Evolutionary conservation across 1,140 invertebrate species (phyloP), one percentile per base, ranked within the genome.

Genomic region (Ips nitidus): DNA sequence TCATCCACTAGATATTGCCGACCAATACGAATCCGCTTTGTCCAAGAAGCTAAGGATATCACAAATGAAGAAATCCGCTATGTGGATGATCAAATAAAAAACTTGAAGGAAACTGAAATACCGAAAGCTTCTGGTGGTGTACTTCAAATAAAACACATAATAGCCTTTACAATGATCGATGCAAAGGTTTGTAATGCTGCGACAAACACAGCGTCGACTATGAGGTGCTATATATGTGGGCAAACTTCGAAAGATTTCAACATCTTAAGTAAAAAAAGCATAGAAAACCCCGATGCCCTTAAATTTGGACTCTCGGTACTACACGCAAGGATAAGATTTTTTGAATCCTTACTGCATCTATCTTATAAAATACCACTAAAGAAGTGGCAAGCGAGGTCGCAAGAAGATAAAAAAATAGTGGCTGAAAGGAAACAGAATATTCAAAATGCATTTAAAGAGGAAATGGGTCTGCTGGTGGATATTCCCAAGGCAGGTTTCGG

Each of bases 111-210:
- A 59, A 42, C 8, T 6, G 41, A 41, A 41, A 2, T 55, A 57
- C 52, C 75, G 63, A 63, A 62, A 47, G 1, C 22, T 22, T 22
- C 22, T 22, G 22, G 22, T 22, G 22, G 22, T 22, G 22, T 22
- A 22, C 22, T 22, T 22, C 55, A 57, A 52, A 57, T 74, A 47
- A 69, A 74, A 47, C 72, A 75, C 66, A 52, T n/a, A 5, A 56
- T 75, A 52, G 37, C 60, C 4, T 55, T 74, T 38, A 83, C 74
- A 78, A 83, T 73, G 82, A 82, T 55, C 69, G 83, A 43, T 81
- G 83, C 74, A 78, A 84, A 74, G 81, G 81, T 57, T 78, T 82
- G 57, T 73, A 78, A 41, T 81, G 82, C 38, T 80, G 81, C 74
- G 79, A 81, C 78, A 40, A 79, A 81, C 53, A 82, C 74, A 39